A percentile compares a stretch with the other conserved stretches of the same genome.
Evolutionary conservation across 2,888 invertebrate genomes (phyloP).

Genomic region (Andrena haemorrhoa): DNA sequence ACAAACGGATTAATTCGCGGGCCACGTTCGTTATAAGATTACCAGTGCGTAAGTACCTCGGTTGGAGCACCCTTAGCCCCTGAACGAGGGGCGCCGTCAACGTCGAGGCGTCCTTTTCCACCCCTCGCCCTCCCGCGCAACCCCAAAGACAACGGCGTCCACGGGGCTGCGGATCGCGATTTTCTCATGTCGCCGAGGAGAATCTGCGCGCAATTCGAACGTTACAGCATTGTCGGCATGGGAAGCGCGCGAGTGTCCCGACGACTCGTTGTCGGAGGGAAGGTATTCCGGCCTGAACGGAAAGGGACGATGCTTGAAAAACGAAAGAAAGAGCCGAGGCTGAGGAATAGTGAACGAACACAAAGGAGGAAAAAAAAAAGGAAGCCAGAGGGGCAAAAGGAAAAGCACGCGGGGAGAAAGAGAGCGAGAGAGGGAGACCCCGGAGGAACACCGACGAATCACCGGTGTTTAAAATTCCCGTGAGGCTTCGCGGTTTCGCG

Average conservation of each 20-base stretch:
- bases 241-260: conserved; percentile 17
- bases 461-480: conserved; percentile 80
- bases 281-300: neutral
- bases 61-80: conserved; percentile 56
- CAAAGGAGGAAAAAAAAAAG: conserved; percentile 17
- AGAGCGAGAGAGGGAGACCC: conserved; percentile 20
- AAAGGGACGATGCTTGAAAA: conserved; percentile 17
- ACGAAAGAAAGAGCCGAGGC: conserved; percentile 22
- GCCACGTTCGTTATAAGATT: conserved; percentile 62
- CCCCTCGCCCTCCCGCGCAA: neutral
- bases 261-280: conserved; percentile 5
- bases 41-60: conserved; percentile 62
- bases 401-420: conserved; percentile 7
- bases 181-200: conserved; percentile 36
- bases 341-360: conserved; percentile 13
- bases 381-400: conserved; percentile 6
- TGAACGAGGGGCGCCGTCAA: conserved; percentile 44
- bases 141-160: conserved; percentile 25
- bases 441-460: conserved; percentile 75
- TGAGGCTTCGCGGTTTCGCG: conserved; percentile 77
- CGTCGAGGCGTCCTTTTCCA: conserved; percentile 12
- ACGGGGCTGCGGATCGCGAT: conserved; percentile 38
- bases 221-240: conserved; percentile 20
- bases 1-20: conserved; percentile 64
- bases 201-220: conserved; percentile 9